phyloP scores from a whole-genome alignment of 2,797 vertebrate species.

The Channallabes apus region DNA sequence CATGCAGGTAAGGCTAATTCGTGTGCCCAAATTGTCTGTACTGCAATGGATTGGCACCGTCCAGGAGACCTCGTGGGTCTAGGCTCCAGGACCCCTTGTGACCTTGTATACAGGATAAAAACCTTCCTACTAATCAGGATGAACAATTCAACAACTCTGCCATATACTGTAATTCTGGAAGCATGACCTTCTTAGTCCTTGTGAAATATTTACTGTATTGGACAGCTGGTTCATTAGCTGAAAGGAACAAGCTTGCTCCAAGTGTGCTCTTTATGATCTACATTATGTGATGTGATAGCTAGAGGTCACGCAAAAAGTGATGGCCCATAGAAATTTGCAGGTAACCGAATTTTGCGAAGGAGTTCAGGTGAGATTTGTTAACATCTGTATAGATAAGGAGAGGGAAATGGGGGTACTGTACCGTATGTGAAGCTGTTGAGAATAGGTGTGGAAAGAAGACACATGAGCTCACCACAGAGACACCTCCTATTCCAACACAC shows the following conservation, averaged over 20 bases:
- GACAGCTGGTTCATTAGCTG: conserved; percentile 7
- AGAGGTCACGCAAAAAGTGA: not conserved
- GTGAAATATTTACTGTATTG: not conserved
- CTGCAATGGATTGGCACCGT: no score
- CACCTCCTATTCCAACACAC: not conserved
- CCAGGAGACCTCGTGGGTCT: no score
- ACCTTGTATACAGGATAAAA: no score
- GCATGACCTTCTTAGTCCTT: not conserved
- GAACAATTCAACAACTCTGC: not conserved
- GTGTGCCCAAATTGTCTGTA: no score
- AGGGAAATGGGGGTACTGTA: not conserved
- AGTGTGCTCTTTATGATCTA: conserved; percentile 3
- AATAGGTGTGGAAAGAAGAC: conserved; percentile 14
- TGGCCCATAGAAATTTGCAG: not conserved
- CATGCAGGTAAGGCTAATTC: no score
- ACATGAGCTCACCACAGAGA: not conserved
- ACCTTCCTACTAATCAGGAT: not conserved
- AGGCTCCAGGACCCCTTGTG: no score
- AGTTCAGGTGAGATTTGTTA: not conserved
- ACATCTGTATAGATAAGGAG: not conserved
- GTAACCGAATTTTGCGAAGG: not conserved
- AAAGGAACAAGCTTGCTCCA: not conserved
- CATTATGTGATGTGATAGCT: conserved; percentile 1
- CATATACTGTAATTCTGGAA: not conserved
- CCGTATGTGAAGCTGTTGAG: not conserved